A percentile compares a stretch with the other conserved stretches of the same genome.
Conservation (phyloP, 2,113 vertebrate species). For the Callopanchax toddi region DNA sequence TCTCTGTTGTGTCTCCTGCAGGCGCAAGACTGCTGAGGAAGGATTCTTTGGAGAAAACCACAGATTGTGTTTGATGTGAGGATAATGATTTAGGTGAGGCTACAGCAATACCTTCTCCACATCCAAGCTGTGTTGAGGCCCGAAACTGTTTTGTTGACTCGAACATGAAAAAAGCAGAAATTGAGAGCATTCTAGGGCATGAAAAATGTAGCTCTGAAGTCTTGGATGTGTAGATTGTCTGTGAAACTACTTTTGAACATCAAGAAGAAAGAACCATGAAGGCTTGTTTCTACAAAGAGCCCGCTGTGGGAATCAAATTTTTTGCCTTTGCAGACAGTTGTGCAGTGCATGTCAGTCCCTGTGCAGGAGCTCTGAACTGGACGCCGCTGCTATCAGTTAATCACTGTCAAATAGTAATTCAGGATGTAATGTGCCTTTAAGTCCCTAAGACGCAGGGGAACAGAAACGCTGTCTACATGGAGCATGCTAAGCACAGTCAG, state of each 20-base stretch:
- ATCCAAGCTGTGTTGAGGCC: slow-evolving; percentile 45
- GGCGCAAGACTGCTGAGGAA: slow-evolving; percentile 61
- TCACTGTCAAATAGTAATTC: slow-evolving; percentile 77
- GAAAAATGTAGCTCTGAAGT: slow-evolving; percentile 33
- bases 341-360: slow-evolving; percentile 31
- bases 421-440: slow-evolving; percentile 72
- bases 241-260: slow-evolving; percentile 30
- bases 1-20: slow-evolving; percentile 54
- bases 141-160: slow-evolving; percentile 37
- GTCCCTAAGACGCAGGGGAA: slow-evolving; percentile 67
- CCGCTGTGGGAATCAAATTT: slow-evolving; percentile 25
- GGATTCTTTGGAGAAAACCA: slow-evolving; percentile 67
- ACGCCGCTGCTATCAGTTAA: slow-evolving; percentile 65
- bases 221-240: slow-evolving; percentile 41
- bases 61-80: slow-evolving; percentile 75
- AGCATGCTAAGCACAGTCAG: slow-evolving; percentile 67
- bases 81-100: slow-evolving; percentile 76
- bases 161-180: slow-evolving; percentile 53
- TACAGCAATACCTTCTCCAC: slow-evolving; percentile 53
- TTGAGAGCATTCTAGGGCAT: slow-evolving; percentile 20
- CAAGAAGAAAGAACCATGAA: slow-evolving; percentile 11
- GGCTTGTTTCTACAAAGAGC: slow-evolving; percentile 11
- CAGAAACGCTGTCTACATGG: slow-evolving; percentile 66
- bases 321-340: slow-evolving; percentile 29
- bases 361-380: slow-evolving; percentile 34